phyloP scores from a whole-genome alignment of 1,140 invertebrate species.

The Papilio polyxenes region DNA sequence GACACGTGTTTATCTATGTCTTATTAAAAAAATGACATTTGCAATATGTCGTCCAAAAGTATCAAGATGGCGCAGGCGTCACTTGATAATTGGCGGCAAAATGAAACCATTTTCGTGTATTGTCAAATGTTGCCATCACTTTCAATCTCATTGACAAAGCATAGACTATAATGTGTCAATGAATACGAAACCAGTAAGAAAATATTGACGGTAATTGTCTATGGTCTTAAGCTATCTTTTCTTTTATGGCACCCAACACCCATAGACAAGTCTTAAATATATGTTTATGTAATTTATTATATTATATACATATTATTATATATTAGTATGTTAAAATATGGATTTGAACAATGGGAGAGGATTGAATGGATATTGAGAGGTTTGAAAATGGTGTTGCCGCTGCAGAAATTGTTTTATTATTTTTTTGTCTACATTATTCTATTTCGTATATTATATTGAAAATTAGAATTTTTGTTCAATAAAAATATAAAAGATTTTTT shows the following conservation, averaged over 20 bases:
- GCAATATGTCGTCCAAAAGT: not conserved
- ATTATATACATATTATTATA: slow-evolving; percentile 18
- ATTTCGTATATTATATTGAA: too few relatives aligned
- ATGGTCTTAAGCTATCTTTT: not conserved
- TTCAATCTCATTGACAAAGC: too few relatives aligned
- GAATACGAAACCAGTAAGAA: too few relatives aligned
- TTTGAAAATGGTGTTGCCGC: slow-evolving; percentile 3
- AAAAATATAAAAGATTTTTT: too few relatives aligned
- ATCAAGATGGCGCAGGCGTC: slow-evolving; percentile 20
- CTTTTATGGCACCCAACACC: not conserved
- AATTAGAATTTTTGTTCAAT: too few relatives aligned
- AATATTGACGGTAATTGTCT: not conserved
- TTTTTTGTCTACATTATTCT: too few relatives aligned
- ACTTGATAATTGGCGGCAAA: not conserved
- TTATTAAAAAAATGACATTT: not conserved
- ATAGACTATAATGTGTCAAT: too few relatives aligned
- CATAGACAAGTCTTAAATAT: not conserved
- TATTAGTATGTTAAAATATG: slow-evolving; percentile 13
- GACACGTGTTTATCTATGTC: not conserved
- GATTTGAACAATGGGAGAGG: slow-evolving; percentile 1
- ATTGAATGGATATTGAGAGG: not conserved
- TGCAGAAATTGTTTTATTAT: not conserved
- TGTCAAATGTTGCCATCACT: too few relatives aligned
- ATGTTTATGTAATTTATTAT: not conserved
- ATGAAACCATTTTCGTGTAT: too few relatives aligned